Conservation (phyloP, 2,797 vertebrate species). For the Meda fulgida region DNA sequence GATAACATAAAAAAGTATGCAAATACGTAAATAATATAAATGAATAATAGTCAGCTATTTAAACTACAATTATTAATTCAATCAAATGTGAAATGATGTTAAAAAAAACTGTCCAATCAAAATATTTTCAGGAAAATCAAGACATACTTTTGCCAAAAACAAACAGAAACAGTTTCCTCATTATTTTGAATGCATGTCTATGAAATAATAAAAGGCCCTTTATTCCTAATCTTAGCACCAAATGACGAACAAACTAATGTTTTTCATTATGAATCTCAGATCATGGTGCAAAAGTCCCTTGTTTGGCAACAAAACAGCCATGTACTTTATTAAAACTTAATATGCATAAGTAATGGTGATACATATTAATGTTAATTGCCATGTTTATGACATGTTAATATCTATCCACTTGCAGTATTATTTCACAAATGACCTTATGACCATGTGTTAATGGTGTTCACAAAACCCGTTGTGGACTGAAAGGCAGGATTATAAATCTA, state of each 20-base stretch:
- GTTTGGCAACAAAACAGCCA: neutral
- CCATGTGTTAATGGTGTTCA: neutral
- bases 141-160: neutral
- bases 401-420: neutral
- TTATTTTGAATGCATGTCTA: neutral
- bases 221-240: neutral
- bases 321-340: neutral
- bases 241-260: neutral
- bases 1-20: constrained; percentile 8
- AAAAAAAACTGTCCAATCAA: neutral
- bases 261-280: neutral
- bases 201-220: neutral
- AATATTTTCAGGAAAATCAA: neutral
- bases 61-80: constrained; percentile 16
- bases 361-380: neutral
- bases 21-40: constrained; percentile 1
- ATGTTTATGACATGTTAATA: constrained; percentile 3
- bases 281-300: neutral
- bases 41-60: neutral
- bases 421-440: neutral
- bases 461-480: neutral
- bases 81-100: neutral
- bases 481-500: neutral
- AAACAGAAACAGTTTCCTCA: neutral
- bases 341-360: neutral